These are phyloP conservation scores for Passerculus sandwichensis DNA, from an alignment of 2,797 vertebrate species.

Conservation along the genomic window DNA sequence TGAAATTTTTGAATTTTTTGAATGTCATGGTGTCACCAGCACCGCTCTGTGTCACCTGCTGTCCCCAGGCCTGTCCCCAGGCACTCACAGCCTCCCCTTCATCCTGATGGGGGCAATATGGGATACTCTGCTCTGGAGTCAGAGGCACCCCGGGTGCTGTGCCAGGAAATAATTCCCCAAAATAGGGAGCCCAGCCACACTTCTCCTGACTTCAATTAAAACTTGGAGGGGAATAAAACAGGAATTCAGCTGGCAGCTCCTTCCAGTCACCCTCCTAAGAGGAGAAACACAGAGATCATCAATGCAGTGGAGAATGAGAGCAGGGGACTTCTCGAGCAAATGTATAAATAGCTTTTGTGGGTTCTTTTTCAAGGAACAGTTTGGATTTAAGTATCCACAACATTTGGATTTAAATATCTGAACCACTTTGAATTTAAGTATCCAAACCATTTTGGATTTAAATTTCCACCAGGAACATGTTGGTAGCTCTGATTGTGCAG, in stretches of 20 bases:
- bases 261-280: slow-evolving; percentile 18
- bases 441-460: background rate
- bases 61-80: background rate
- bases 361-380: background rate
- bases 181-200: slow-evolving; percentile 43
- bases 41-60: background rate
- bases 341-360: slow-evolving; percentile 19
- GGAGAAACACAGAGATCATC: slow-evolving; percentile 24
- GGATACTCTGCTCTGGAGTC: background rate
- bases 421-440: background rate
- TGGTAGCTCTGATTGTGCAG: background rate
- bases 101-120: slow-evolving; percentile 21
- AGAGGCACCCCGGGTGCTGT: background rate
- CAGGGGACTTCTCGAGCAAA: background rate
- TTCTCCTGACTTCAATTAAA: slow-evolving; percentile 70
- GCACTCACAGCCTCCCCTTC: background rate
- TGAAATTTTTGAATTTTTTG: background rate
- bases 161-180: slow-evolving; percentile 58
- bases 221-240: slow-evolving; percentile 67
- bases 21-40: background rate
- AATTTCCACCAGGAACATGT: fast-evolving
- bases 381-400: background rate
- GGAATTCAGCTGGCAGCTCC: slow-evolving; percentile 22
- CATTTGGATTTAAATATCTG: background rate
- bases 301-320: background rate